phyloP scores from a whole-genome alignment of 2,888 invertebrate species.

The Aphidius colemani region DNA sequence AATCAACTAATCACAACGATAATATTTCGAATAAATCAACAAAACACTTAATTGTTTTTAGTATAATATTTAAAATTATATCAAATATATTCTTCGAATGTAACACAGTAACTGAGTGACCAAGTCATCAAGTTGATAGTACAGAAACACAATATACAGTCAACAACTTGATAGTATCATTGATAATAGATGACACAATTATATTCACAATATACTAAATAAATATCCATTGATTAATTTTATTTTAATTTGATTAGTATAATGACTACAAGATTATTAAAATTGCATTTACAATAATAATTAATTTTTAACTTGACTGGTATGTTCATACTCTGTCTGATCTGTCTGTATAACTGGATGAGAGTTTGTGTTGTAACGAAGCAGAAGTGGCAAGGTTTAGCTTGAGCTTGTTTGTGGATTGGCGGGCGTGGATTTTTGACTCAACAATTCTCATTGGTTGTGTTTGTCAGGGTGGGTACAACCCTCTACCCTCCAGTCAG shows the following conservation, averaged over 20 bases:
- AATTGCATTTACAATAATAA: slow-evolving; percentile 17
- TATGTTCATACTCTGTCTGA: slow-evolving; percentile 21
- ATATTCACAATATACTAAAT: slow-evolving; percentile 8
- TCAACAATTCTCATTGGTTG: slow-evolving; percentile 41
- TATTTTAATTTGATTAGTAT: not conserved
- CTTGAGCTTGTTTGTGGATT: slow-evolving; percentile 29
- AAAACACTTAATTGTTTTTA: too few species aligned
- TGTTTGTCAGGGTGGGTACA: slow-evolving; percentile 45
- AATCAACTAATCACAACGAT: too few species aligned
- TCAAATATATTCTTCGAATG: slow-evolving; percentile 4
- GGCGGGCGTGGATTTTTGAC: slow-evolving; percentile 27
- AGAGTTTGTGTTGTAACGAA: slow-evolving; percentile 10
- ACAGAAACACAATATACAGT: slow-evolving; percentile 16
- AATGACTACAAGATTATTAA: too few species aligned
- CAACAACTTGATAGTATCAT: too few species aligned
- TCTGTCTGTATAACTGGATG: not conserved
- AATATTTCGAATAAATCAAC: too few species aligned
- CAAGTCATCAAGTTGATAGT: slow-evolving; percentile 45
- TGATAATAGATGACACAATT: slow-evolving; percentile 27
- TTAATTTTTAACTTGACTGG: slow-evolving; percentile 22
- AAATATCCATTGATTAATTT: slow-evolving; percentile 29
- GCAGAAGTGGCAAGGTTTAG: slow-evolving; percentile 18
- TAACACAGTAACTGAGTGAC: slow-evolving; percentile 46
- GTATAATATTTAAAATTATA: too few species aligned
- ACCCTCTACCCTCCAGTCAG: slow-evolving; percentile 39